These are phyloP conservation scores for Elegia similella DNA, from an alignment of 2,888 invertebrate genomes.

Conservation along the genomic window DNA sequence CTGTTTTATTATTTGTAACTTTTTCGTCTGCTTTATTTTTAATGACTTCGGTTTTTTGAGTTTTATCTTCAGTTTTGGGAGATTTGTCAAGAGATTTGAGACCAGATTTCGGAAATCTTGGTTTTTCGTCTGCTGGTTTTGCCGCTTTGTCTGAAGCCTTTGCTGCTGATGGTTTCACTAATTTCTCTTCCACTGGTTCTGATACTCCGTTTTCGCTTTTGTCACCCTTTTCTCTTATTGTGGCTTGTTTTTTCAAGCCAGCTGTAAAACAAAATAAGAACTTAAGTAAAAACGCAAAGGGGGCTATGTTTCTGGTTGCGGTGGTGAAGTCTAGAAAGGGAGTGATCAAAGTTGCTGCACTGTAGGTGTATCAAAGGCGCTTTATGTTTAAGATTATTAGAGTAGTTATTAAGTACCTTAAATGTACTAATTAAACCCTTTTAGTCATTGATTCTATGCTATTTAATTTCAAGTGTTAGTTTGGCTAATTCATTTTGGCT, in stretches of 20 bases:
- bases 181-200: constrained; percentile 61
- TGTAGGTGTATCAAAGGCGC: too few species aligned
- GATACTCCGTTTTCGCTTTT: constrained; percentile 65
- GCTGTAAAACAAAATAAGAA: constrained; percentile 50
- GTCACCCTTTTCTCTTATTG: constrained; percentile 69
- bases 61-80: constrained; percentile 44
- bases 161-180: constrained; percentile 67
- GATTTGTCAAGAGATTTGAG: constrained; percentile 43
- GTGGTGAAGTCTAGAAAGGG: too few species aligned
- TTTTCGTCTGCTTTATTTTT: constrained; percentile 48
- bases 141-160: constrained; percentile 59
- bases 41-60: constrained; percentile 24
- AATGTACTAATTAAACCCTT: too few species aligned
- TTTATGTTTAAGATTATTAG: too few species aligned
- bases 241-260: constrained; percentile 68
- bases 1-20: constrained; percentile 42
- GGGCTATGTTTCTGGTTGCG: too few species aligned
- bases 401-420: too few species aligned
- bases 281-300: too few species aligned
- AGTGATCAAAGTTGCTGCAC: too few species aligned
- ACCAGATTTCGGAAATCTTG: constrained; percentile 57
- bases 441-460: too few species aligned
- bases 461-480: too few species aligned
- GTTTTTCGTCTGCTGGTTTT: constrained; percentile 59
- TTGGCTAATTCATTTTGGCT: too few species aligned